Evolutionary conservation across 1,140 invertebrate species (phyloP).

Genomic region (Sitodiplosis mosellana): DNA sequence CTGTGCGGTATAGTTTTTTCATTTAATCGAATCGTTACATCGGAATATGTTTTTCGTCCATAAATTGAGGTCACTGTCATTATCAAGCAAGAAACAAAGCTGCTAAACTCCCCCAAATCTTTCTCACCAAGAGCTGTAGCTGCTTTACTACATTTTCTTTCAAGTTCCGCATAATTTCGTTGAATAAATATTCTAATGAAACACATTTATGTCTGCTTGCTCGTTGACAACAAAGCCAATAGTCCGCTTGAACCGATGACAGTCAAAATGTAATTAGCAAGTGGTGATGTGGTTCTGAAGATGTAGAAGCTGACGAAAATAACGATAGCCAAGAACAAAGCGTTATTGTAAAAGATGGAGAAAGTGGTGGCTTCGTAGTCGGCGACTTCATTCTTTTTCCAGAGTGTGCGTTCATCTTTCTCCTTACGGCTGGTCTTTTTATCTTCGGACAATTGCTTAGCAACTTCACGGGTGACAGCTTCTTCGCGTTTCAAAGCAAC

Average conservation of each 20-base stretch:
- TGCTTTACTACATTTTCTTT: slow-evolving; percentile 62
- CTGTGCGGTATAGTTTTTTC: slow-evolving; percentile 59
- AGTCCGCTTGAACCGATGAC: slow-evolving; percentile 69
- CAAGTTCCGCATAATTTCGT: slow-evolving; percentile 57
- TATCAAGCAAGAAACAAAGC: slow-evolving; percentile 63
- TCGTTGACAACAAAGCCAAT: slow-evolving; percentile 80
- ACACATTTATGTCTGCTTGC: slow-evolving; percentile 29
- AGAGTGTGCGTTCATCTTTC: slow-evolving; percentile 92
- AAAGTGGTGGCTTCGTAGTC: slow-evolving; percentile 98
- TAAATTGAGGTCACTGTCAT: slow-evolving; percentile 64
- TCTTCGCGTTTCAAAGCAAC: slow-evolving; percentile 92
- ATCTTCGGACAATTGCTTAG: slow-evolving; percentile 80
- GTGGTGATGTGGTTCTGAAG: slow-evolving; percentile 73
- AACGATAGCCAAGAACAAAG: slow-evolving; percentile 86
- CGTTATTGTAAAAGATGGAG: slow-evolving; percentile 98
- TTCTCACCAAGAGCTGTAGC: slow-evolving; percentile 34
- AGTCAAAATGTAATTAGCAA: slow-evolving; percentile 85
- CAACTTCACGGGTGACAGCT: slow-evolving; percentile 86
- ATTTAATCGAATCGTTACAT: slow-evolving; percentile 51
- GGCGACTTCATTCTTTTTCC: slow-evolving; percentile 99
- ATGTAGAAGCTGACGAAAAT: slow-evolving; percentile 89
- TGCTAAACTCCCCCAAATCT: slow-evolving; percentile 32
- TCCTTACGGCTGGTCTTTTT: slow-evolving; percentile 99
- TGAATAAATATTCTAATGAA: no score
- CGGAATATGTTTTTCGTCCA: slow-evolving; percentile 59